These are phyloP conservation scores for Petrocephalus microphthalmus DNA, from an alignment of 2,113 vertebrate genomes.

Conservation along the genomic window DNA sequence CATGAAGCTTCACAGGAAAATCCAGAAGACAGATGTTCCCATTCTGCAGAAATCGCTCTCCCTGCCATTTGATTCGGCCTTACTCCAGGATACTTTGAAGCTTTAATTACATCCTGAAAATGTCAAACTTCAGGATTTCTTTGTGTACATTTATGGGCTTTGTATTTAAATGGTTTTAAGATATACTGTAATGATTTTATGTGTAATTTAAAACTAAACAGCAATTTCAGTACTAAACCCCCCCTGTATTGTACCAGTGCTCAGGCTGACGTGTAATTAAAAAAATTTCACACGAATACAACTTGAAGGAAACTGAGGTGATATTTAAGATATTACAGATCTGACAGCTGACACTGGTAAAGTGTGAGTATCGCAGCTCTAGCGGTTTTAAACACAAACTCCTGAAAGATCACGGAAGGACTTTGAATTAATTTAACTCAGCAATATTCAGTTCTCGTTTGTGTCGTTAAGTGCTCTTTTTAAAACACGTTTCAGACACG, in stretches of 20 bases:
- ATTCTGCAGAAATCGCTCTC: background rate
- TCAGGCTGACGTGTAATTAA: background rate
- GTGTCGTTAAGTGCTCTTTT: background rate
- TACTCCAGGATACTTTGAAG: background rate
- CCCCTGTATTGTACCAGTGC: background rate
- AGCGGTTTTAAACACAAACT: background rate
- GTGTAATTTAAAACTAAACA: too few relatives aligned
- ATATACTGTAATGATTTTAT: background rate
- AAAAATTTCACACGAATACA: background rate
- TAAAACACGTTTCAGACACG: background rate
- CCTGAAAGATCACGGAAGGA: background rate
- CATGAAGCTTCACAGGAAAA: background rate
- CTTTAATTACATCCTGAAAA: background rate
- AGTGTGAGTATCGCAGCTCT: background rate
- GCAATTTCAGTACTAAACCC: background rate
- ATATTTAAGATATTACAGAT: constrained; percentile 3
- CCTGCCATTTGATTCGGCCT: background rate
- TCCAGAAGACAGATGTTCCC: background rate
- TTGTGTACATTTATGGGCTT: background rate
- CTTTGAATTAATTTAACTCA: background rate
- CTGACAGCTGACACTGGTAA: background rate
- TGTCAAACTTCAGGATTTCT: background rate
- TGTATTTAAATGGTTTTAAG: background rate
- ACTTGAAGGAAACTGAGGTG: background rate
- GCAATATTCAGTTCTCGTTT: background rate